phyloP scores from a whole-genome alignment of 1,140 invertebrate genomes.

The Micrasema longulum region DNA sequence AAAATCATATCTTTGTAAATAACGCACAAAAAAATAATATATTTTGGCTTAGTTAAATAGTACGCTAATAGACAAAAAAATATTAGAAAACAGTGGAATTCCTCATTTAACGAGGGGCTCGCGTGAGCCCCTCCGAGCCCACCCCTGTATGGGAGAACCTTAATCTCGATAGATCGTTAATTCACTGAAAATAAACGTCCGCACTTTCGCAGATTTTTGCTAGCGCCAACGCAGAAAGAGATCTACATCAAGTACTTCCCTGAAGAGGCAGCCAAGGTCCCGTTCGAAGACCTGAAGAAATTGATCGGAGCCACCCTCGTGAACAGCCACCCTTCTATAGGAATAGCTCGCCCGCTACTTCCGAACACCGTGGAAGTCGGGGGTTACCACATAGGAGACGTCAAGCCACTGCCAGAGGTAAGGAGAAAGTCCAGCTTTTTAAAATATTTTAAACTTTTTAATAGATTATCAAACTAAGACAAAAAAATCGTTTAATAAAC shows the following conservation, averaged over 20 bases:
- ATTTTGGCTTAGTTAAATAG: too few relatives aligned
- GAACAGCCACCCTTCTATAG: conserved; percentile 47
- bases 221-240: conserved; percentile 17
- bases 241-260: conserved; percentile 45
- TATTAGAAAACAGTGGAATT: too few relatives aligned
- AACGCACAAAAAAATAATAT: too few relatives aligned
- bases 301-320: conserved; percentile 28
- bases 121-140: too few relatives aligned
- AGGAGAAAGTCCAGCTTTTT: not conserved
- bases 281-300: conserved; percentile 38
- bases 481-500: not conserved
- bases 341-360: conserved; percentile 39
- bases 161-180: not conserved
- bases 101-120: too few relatives aligned
- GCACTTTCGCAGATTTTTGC: conserved; percentile 28
- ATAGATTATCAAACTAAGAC: too few relatives aligned
- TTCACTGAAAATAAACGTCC: not conserved
- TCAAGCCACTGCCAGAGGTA: conserved; percentile 47
- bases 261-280: conserved; percentile 39
- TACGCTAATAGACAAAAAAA: too few relatives aligned
- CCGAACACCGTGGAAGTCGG: conserved; percentile 49
- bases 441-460: not conserved
- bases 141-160: not conserved
- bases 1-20: too few relatives aligned
- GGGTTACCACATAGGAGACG: conserved; percentile 46